Evolutionary conservation across 2,113 vertebrate species (phyloP), one percentile per base, ranked within the genome.

Genomic region (Albula goreensis): DNA sequence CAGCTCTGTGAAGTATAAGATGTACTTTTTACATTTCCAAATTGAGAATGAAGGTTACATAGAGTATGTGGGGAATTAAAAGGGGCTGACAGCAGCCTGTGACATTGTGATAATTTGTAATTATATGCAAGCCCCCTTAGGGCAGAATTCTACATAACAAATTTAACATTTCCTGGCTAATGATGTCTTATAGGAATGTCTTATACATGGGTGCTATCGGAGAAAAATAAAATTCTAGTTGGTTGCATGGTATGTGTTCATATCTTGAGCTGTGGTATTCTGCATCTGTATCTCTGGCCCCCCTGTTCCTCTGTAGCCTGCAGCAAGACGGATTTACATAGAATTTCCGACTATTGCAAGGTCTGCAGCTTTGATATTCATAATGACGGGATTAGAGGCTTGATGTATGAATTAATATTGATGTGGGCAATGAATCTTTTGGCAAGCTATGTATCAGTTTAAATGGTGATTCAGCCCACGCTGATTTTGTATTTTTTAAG

Each of bases 51-150:
- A 70, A 70, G 77, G 41, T 41, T 31, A 78, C 77, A 31, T 5
- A 8, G 25, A 78, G 17, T 78, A 78, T 41, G 31, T 41, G 9
- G 77, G 77, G 77, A 48, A 78, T 48, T 22, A 15, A 78, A 78
- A 4, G 2, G 89, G 89, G 70, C 87, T 84, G 81, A 83, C 81
- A 48, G 84, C 51, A 85, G 87, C 91, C 88, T 93, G 91, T 86
- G 80, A 49, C 48, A 57, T 89, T 83, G 85, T 86, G 92, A 93
- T 93, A 89, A 93, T 93, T 93, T 85, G 85, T 92, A 93, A 93
- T 92, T 90, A 92, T 88, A 93, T 92, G 89, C 91, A 92, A 87
- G 85, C 88, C 91, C 92, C 90, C 2, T 25, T 77, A 87, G 77
- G 88, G 52, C 87, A 70, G 11, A 80, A 80, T 88, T 89, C 90